Evolutionary conservation across 2,113 vertebrate genomes (phyloP).

Genomic region (Lota lota): DNA sequence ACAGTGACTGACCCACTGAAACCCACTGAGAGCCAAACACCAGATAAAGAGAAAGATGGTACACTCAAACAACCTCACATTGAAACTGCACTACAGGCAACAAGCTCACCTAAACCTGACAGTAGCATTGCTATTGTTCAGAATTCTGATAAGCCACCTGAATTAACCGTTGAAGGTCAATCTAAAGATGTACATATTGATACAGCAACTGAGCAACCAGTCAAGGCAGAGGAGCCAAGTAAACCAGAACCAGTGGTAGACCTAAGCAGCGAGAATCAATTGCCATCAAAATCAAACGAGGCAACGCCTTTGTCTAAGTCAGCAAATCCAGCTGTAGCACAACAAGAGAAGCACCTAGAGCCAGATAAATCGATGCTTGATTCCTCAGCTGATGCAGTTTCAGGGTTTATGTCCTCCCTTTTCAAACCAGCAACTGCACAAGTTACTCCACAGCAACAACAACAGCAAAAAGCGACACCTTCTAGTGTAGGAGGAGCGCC

Average conservation of each 20-base stretch:
- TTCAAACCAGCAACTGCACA: conserved; percentile 57
- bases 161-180: conserved; percentile 18
- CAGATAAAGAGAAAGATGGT: conserved; percentile 16
- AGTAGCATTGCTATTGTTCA: conserved; percentile 10
- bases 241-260: conserved; percentile 6
- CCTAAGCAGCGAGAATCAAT: conserved; percentile 29
- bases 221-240: conserved; percentile 7
- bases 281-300: conserved; percentile 34
- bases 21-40: conserved; percentile 44
- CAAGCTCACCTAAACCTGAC: conserved; percentile 23
- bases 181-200: conserved; percentile 31
- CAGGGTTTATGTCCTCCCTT: conserved; percentile 80
- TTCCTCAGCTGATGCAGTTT: conserved; percentile 81
- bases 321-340: conserved; percentile 35
- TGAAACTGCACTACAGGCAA: conserved; percentile 2
- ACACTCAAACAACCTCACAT: conserved; percentile 21
- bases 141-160: conserved; percentile 24
- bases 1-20: conserved; percentile 51
- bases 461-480: conserved; percentile 76
- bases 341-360: conserved; percentile 56
- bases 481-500: conserved; percentile 66
- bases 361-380: conserved; percentile 73
- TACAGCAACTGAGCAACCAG: conserved; percentile 17
- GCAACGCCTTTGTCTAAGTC: conserved; percentile 11
- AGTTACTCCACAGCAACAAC: conserved; percentile 41